Conservation (phyloP, 2,113 vertebrate species). For the Corythornis cristatus region DNA sequence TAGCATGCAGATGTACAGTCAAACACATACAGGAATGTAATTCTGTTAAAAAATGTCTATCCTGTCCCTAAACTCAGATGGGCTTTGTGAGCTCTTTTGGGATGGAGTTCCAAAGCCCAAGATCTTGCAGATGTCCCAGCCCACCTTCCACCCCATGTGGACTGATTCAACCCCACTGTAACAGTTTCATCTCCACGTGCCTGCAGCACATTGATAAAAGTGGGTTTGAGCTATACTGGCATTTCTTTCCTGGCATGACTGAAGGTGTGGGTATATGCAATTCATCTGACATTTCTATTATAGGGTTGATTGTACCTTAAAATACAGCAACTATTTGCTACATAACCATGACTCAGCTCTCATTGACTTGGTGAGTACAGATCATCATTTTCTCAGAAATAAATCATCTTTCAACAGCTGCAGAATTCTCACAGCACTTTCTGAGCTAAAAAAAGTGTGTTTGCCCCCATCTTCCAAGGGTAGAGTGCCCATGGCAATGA, state of each 20-base stretch:
- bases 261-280: not conserved
- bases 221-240: not conserved
- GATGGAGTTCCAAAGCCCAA: not conserved
- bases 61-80: not conserved
- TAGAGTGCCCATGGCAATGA: not conserved
- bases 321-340: constrained; percentile 1
- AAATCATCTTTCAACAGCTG: not conserved
- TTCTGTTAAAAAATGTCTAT: not conserved
- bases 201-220: not conserved
- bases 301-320: not conserved
- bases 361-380: not conserved
- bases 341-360: constrained; percentile 20
- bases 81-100: not conserved
- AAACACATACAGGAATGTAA: not conserved
- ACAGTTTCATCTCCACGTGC: not conserved
- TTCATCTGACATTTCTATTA: not conserved
- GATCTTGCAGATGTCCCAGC: not conserved
- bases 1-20: not conserved
- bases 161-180: not conserved
- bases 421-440: not conserved
- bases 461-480: not conserved
- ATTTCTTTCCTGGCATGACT: not conserved
- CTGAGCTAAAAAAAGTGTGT: not conserved
- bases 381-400: not conserved
- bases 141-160: not conserved